Conservation (phyloP, 2,888 invertebrate genomes). For the Lepidocyrtinus sp. region DNA sequence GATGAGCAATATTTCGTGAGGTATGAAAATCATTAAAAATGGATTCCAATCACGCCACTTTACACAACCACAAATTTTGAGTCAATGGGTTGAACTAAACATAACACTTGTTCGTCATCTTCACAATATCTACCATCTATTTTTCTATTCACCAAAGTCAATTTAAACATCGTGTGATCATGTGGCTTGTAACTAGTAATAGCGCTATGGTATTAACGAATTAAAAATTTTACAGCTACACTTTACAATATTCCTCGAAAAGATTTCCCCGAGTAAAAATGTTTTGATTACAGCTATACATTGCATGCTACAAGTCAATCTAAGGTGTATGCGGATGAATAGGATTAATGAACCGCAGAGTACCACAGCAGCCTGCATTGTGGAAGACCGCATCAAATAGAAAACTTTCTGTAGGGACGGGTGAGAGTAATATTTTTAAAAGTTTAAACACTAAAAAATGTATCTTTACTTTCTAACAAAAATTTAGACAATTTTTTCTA, state of each 20-base stretch:
- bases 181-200: neutral
- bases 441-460: neutral
- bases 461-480: neutral
- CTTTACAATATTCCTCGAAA: neutral
- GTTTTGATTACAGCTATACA: neutral
- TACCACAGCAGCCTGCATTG: neutral
- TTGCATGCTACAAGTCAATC: neutral
- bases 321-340: neutral
- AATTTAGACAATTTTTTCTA: neutral
- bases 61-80: constrained; percentile 11
- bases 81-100: neutral
- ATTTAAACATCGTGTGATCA: neutral
- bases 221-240: neutral
- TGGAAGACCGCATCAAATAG: constrained; percentile 22
- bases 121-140: neutral
- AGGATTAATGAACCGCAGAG: neutral
- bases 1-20: constrained; percentile 40
- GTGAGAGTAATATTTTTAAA: neutral
- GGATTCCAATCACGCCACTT: constrained; percentile 34
- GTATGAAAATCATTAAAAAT: constrained; percentile 40
- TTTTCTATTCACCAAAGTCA: neutral
- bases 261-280: neutral
- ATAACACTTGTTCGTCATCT: constrained; percentile 6
- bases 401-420: neutral
- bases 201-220: neutral